phyloP scores from a whole-genome alignment of 2,113 vertebrate species.

The Paedocypris sp. region DNA sequence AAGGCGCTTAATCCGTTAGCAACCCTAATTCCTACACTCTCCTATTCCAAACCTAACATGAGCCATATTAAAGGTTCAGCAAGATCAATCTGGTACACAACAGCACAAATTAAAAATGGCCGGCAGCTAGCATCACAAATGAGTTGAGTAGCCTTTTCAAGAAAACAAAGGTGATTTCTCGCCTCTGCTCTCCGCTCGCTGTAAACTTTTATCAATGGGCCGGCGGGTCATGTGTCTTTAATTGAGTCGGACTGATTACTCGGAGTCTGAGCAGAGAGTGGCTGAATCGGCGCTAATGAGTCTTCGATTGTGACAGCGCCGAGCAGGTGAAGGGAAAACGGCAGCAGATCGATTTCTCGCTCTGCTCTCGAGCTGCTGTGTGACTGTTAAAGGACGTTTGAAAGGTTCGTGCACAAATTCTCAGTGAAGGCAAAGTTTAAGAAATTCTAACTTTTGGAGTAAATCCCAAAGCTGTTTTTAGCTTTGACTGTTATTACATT shows the following conservation, averaged over 20 bases:
- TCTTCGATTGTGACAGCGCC: slow-evolving; percentile 27
- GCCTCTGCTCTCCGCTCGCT: slow-evolving; percentile 5
- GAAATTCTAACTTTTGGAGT: too few relatives aligned
- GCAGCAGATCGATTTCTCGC: slow-evolving; percentile 31
- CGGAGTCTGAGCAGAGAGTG: slow-evolving; percentile 22
- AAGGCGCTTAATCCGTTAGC: too few relatives aligned
- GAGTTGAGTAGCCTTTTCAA: slow-evolving; percentile 15
- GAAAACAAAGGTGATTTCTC: slow-evolving; percentile 15
- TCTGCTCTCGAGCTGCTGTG: neutral
- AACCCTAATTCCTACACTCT: neutral
- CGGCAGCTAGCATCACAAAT: slow-evolving; percentile 23
- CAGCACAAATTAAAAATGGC: slow-evolving; percentile 20
- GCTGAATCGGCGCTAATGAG: slow-evolving; percentile 27
- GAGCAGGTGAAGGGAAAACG: slow-evolving; percentile 22
- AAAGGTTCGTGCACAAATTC: neutral
- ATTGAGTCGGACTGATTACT: slow-evolving; percentile 36
- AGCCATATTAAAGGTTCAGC: slow-evolving; percentile 9
- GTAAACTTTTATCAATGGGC: slow-evolving; percentile 28
- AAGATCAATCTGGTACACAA: slow-evolving; percentile 25
- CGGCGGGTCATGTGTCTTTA: slow-evolving; percentile 15
- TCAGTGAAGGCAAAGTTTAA: too few relatives aligned
- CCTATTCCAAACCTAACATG: neutral
- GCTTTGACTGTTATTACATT: too few relatives aligned
- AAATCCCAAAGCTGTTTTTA: too few relatives aligned
- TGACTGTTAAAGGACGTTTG: slow-evolving; percentile 13